Conservation (phyloP, 1,140 invertebrate species). For the Diabrotica undecimpunctata region DNA sequence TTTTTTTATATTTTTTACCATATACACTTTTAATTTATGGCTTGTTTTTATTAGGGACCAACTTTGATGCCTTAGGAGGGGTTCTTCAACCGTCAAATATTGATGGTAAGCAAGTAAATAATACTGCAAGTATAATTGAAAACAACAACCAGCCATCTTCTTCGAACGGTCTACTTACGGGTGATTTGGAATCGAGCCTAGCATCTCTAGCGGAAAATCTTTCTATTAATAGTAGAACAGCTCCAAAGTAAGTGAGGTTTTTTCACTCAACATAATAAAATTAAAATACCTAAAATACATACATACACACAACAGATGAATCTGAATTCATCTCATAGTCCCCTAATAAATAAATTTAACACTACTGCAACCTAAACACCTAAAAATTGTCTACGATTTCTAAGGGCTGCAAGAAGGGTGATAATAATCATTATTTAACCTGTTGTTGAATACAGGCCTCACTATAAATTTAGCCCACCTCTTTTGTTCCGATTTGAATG, state of each 20-base stretch:
- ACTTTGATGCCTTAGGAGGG: conserved; percentile 72
- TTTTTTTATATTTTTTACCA: no score
- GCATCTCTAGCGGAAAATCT: conserved; percentile 88
- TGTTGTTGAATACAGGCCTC: no score
- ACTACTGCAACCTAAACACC: no score
- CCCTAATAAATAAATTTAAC: no score
- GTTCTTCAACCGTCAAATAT: conserved; percentile 58
- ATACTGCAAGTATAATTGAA: conserved; percentile 35
- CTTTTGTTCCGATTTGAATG: no score
- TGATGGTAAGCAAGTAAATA: conserved; percentile 31
- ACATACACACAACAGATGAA: background rate
- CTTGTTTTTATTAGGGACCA: conserved; percentile 35
- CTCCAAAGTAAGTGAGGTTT: conserved; percentile 62
- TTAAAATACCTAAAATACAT: conserved; percentile 6
- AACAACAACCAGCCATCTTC: conserved; percentile 28
- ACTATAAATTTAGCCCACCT: no score
- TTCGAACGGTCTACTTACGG: conserved; percentile 64
- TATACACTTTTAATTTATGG: no score
- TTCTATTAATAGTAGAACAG: conserved; percentile 78
- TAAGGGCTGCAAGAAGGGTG: no score
- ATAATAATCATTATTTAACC: no score
- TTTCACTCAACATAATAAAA: background rate
- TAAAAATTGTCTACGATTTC: no score
- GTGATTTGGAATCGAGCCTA: conserved; percentile 87
- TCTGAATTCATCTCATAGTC: background rate